These are phyloP conservation scores for Halcyon badia DNA, from an alignment of 2,797 vertebrate genomes.

Conservation along the genomic window DNA sequence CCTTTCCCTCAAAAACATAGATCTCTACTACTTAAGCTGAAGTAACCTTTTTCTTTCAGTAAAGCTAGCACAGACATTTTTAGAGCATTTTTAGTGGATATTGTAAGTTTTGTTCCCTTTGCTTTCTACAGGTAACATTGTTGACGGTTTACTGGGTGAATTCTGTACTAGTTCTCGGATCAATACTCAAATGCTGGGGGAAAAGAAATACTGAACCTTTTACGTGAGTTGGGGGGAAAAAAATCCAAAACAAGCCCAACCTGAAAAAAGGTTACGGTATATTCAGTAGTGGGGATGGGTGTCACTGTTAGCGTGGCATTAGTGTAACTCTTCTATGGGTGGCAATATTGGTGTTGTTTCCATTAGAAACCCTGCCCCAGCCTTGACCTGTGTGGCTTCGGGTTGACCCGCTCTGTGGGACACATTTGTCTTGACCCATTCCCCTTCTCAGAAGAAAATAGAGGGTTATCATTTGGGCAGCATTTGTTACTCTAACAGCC, in stretches of 20 bases:
- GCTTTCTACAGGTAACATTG: not conserved
- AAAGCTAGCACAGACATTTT: constrained; percentile 10
- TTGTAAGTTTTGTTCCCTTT: not conserved
- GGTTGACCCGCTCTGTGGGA: not conserved
- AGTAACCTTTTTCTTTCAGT: constrained; percentile 16
- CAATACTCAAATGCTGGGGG: not conserved
- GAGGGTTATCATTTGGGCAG: not conserved
- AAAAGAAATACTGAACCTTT: not conserved
- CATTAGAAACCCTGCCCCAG: not conserved
- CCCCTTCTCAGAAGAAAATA: not conserved
- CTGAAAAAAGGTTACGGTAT: not conserved
- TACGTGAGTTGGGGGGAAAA: not conserved
- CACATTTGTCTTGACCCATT: not conserved
- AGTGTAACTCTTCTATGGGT: not conserved
- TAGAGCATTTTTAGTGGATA: constrained; percentile 2
- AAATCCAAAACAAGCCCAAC: not conserved
- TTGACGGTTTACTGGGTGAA: not conserved
- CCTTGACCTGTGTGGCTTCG: not conserved
- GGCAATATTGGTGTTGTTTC: not conserved
- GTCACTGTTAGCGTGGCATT: not conserved
- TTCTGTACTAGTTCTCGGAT: not conserved
- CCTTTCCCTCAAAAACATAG: constrained; percentile 60
- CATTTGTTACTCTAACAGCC: not conserved
- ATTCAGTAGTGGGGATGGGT: not conserved
- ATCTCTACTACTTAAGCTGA: constrained; percentile 51